Conservation (phyloP, 2,113 vertebrate genomes). For the Paramormyrops kingsleyae region DNA sequence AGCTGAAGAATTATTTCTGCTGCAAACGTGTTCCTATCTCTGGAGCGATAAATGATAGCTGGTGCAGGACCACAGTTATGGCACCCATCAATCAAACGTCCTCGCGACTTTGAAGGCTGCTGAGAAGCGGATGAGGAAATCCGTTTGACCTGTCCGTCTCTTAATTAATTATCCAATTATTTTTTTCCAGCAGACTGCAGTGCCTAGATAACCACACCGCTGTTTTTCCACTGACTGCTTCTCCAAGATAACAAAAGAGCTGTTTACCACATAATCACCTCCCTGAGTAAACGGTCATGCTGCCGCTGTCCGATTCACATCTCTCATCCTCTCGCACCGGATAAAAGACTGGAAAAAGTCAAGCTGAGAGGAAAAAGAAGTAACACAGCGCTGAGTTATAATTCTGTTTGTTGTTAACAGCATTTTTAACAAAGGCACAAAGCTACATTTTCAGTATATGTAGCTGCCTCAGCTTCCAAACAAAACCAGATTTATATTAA, state of each 20-base stretch:
- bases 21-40: neutral
- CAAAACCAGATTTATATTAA: neutral
- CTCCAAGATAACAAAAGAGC: constrained; percentile 53
- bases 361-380: neutral
- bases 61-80: constrained; percentile 17
- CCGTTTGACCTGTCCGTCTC: constrained; percentile 55
- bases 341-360: constrained; percentile 14
- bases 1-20: neutral
- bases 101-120: constrained; percentile 36
- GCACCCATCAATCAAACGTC: constrained; percentile 55
- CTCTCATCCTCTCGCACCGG: neutral
- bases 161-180: constrained; percentile 70
- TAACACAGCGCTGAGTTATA: neutral
- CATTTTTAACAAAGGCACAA: neutral
- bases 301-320: constrained; percentile 27
- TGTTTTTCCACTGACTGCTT: constrained; percentile 56
- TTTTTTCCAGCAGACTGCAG: constrained; percentile 54
- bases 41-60: neutral
- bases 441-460: neutral
- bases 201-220: constrained; percentile 53
- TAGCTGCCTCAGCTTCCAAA: neutral
- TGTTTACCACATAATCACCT: constrained; percentile 53
- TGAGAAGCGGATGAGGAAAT: constrained; percentile 47
- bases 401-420: constrained; percentile 1
- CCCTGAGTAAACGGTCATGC: constrained; percentile 41